Evolutionary conservation across 2,888 invertebrate species (phyloP).

Genomic region (Furcula furcula): DNA sequence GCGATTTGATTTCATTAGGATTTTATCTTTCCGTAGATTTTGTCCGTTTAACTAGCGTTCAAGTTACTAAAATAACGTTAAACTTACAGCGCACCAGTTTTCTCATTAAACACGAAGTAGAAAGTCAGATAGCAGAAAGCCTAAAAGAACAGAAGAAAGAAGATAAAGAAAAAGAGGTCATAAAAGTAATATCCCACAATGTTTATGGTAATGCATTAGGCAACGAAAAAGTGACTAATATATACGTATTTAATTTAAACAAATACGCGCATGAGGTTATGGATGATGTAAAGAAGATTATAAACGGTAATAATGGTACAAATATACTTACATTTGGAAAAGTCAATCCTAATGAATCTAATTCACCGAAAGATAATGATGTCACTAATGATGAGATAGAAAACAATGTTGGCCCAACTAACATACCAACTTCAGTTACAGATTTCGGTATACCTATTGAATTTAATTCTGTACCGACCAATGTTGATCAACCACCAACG

Average conservation of each 20-base stretch:
- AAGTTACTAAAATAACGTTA: not conserved
- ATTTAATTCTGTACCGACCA: no score
- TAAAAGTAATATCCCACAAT: slow-evolving; percentile 32
- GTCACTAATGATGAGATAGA: not conserved
- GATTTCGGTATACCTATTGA: no score
- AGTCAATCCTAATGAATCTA: slow-evolving; percentile 3
- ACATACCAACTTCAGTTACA: not conserved
- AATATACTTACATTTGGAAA: slow-evolving; percentile 23
- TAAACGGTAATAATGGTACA: slow-evolving; percentile 17
- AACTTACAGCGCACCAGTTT: slow-evolving; percentile 35
- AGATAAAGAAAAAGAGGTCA: slow-evolving; percentile 8
- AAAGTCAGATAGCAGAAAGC: slow-evolving; percentile 22
- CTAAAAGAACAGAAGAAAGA: slow-evolving; percentile 11
- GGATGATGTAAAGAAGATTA: slow-evolving; percentile 22
- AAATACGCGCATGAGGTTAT: slow-evolving; percentile 23
- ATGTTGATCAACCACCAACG: no score
- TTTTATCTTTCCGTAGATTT: no score
- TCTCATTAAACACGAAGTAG: slow-evolving; percentile 36
- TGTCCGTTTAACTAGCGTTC: no score
- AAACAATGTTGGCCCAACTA: not conserved
- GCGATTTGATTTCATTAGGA: no score
- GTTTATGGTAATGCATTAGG: slow-evolving; percentile 47
- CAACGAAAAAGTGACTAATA: slow-evolving; percentile 52
- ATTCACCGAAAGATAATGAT: no score
- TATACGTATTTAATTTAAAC: slow-evolving; percentile 50